phyloP scores from a whole-genome alignment of 2,113 vertebrate genomes.

The Pterophyllum scalare region DNA sequence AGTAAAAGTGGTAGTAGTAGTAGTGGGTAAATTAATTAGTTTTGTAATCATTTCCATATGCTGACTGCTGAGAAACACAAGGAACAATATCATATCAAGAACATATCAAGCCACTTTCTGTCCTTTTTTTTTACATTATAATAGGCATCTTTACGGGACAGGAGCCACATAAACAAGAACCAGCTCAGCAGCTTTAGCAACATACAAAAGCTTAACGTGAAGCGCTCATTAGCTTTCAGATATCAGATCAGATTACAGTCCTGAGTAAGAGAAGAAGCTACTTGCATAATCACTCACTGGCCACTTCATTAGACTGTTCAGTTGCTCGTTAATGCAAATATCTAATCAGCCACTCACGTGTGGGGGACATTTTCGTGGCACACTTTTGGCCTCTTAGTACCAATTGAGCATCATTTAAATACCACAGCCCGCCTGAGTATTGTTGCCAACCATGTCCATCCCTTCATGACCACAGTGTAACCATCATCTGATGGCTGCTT shows the following conservation, averaged over 20 bases:
- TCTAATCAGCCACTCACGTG: background rate
- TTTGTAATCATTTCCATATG: background rate
- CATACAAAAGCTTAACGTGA: background rate
- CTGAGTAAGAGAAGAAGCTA: background rate
- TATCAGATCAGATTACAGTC: background rate
- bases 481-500: too few species aligned
- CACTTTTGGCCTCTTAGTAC: background rate
- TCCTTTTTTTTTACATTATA: slow-evolving; percentile 1
- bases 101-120: background rate
- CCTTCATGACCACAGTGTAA: too few species aligned
- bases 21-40: background rate
- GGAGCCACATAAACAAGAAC: background rate
- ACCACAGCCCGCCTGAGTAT: too few species aligned
- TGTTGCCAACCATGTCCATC: too few species aligned
- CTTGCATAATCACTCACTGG: background rate
- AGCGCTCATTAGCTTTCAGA: background rate
- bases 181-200: background rate
- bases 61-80: background rate
- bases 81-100: too few species aligned
- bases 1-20: too few species aligned
- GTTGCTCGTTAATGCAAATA: background rate
- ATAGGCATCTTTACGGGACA: background rate
- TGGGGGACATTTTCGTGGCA: background rate
- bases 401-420: background rate
- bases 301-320: background rate